These are phyloP conservation scores for Nyctibius grandis DNA, from an alignment of 2,797 vertebrate species.

Conservation along the genomic window DNA sequence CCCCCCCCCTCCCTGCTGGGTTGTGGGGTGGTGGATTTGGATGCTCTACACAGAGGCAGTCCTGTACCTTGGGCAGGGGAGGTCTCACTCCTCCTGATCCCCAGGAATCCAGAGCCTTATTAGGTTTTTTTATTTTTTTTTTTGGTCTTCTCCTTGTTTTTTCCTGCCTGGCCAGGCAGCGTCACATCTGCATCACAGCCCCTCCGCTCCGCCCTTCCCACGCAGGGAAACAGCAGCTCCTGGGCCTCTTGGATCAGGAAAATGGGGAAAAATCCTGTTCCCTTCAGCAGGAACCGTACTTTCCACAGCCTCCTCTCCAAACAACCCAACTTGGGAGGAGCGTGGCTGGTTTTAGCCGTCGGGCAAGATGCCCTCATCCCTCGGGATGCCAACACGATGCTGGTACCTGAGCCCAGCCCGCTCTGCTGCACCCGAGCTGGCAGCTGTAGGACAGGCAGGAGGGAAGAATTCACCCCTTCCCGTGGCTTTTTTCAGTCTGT, in stretches of 20 bases:
- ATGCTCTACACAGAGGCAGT: fast-evolving
- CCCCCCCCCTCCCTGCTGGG: too few species aligned
- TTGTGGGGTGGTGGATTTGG: too few species aligned
- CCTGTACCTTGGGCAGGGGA: background rate
- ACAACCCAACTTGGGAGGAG: background rate
- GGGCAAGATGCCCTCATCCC: background rate
- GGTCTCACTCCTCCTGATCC: fast-evolving
- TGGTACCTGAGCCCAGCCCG: background rate
- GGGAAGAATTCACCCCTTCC: background rate
- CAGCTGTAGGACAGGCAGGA: too few species aligned
- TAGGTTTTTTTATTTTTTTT: too few species aligned
- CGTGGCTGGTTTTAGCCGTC: too few species aligned
- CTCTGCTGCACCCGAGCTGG: background rate
- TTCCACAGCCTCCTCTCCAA: background rate
- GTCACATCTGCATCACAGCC: background rate
- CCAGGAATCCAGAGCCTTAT: background rate
- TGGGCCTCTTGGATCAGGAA: background rate
- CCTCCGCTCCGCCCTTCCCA: too few species aligned
- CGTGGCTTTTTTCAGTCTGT: background rate
- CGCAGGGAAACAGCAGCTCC: background rate
- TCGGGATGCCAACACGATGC: background rate
- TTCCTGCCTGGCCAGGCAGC: background rate
- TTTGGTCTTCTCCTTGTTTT: background rate
- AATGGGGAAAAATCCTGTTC: background rate
- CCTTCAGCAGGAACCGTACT: fast-evolving